Conservation (phyloP, 2,113 vertebrate species). For the Corynorhinus townsendii region DNA sequence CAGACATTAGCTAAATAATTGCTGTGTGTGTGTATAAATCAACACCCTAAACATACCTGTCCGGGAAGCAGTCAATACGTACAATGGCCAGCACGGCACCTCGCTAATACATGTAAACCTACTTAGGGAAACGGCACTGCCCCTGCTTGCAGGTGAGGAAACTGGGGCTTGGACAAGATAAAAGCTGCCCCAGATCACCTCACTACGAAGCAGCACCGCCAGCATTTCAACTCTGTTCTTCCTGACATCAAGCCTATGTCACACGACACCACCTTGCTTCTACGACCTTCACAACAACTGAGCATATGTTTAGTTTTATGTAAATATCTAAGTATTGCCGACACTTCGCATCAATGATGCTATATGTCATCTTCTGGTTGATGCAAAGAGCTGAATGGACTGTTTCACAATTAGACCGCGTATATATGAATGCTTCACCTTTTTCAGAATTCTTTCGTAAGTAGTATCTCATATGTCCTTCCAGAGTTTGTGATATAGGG, state of each 20-base stretch:
- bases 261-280: rapidly evolving
- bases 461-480: neutral
- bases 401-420: neutral
- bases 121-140: neutral
- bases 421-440: neutral
- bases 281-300: neutral
- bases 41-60: neutral
- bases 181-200: neutral
- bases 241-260: neutral
- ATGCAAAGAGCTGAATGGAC: neutral
- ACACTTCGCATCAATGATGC: neutral
- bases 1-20: neutral
- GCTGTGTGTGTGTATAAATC: neutral
- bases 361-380: neutral
- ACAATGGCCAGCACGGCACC: neutral
- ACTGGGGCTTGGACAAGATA: neutral
- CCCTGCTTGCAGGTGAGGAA: neutral
- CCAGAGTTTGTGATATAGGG: neutral
- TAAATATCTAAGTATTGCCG: neutral
- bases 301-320: neutral
- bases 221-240: neutral
- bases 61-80: neutral
- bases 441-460: neutral
- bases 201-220: neutral
- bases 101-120: neutral